These are phyloP conservation scores for Lytechinus variegatus DNA, from an alignment of 35 echinoderm and acorn worm species.

Conservation along the genomic window DNA sequence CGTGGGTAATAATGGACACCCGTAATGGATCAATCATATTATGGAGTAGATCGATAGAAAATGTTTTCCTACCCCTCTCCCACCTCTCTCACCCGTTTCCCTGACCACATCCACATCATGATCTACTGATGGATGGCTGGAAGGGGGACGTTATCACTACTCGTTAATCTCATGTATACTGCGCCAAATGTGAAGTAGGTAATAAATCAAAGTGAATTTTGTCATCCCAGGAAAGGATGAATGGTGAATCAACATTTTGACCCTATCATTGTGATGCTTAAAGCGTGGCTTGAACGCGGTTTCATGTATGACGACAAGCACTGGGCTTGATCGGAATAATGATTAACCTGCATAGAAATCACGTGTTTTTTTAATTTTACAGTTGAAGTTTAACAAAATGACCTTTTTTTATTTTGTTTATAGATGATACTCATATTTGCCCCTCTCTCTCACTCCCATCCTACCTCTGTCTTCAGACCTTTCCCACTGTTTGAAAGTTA, in stretches of 20 bases:
- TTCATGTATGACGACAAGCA: too few species aligned
- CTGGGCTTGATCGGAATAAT: too few species aligned
- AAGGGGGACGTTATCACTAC: background rate
- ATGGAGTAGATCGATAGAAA: background rate
- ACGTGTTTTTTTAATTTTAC: too few species aligned
- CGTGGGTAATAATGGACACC: background rate
- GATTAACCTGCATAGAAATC: too few species aligned
- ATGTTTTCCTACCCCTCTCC: background rate
- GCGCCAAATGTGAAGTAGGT: background rate
- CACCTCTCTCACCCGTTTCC: background rate
- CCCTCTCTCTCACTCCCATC: too few species aligned
- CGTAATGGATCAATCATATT: background rate
- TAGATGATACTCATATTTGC: too few species aligned
- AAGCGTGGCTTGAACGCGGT: too few species aligned
- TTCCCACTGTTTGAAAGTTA: too few species aligned
- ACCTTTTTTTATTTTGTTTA: too few species aligned
- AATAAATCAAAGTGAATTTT: background rate
- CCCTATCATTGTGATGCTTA: background rate
- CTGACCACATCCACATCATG: background rate
- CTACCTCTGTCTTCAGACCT: too few species aligned
- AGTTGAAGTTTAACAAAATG: too few species aligned
- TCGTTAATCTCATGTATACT: conserved; percentile 19
- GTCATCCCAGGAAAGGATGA: background rate
- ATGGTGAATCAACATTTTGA: background rate
- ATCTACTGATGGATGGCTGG: background rate